Conservation (phyloP, 1,140 invertebrate genomes). For the Panagrolaimus sp. region DNA sequence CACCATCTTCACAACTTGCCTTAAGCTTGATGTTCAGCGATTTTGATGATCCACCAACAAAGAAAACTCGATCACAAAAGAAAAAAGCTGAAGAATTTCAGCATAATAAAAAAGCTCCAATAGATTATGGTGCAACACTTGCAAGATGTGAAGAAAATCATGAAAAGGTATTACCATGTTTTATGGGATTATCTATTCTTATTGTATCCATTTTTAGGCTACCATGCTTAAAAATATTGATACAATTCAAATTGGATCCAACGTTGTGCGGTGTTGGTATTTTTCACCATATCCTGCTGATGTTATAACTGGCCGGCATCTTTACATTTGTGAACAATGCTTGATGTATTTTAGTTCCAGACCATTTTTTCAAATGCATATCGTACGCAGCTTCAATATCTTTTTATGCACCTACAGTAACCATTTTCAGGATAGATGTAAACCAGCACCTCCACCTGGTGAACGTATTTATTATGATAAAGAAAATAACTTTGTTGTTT, state of each 20-base stretch:
- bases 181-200: too few species aligned
- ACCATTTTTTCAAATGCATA: slow-evolving; percentile 68
- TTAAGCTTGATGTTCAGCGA: too few species aligned
- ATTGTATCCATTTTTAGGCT: slow-evolving; percentile 51
- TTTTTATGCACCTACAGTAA: not conserved
- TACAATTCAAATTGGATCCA: slow-evolving; percentile 72
- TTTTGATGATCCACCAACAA: too few species aligned
- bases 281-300: slow-evolving; percentile 96
- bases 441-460: slow-evolving; percentile 87
- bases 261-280: slow-evolving; percentile 63
- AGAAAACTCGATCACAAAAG: too few species aligned
- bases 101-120: too few species aligned
- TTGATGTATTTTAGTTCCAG: slow-evolving; percentile 88
- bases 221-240: slow-evolving; percentile 90
- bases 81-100: too few species aligned
- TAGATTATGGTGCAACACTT: too few species aligned
- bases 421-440: slow-evolving; percentile 66
- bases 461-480: slow-evolving; percentile 85
- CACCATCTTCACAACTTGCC: not conserved
- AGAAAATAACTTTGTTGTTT: slow-evolving; percentile 86
- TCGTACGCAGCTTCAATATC: slow-evolving; percentile 64
- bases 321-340: slow-evolving; percentile 99
- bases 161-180: slow-evolving; percentile 92
- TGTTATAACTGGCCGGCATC: slow-evolving; percentile 75
- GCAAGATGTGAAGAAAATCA: slow-evolving; percentile 95